Percentiles rank a stretch among this genome's conserved stretches.
Conservation (phyloP, 2,888 invertebrate species). For the Chalcis sispes region DNA sequence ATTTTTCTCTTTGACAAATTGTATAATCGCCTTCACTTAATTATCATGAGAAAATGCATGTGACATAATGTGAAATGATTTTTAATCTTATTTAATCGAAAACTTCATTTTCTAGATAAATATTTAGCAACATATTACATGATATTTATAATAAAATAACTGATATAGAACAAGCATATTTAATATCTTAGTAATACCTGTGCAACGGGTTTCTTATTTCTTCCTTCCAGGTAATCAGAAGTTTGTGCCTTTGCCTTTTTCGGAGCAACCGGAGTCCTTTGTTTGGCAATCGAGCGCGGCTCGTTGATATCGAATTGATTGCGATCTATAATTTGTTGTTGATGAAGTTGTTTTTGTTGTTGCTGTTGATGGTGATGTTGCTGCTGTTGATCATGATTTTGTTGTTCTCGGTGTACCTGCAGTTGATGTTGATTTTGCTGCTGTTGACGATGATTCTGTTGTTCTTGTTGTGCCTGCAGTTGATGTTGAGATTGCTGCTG, state of each 20-base stretch:
- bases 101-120: no score
- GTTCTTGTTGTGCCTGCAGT: no score
- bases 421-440: constrained; percentile 35
- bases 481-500: constrained; percentile 48
- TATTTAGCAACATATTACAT: no score
- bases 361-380: constrained; percentile 50
- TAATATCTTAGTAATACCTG: constrained; percentile 73
- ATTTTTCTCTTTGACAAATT: constrained; percentile 9
- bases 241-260: constrained; percentile 51
- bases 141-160: background rate
- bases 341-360: constrained; percentile 46
- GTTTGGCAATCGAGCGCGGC: constrained; percentile 55
- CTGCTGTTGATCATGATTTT: no score
- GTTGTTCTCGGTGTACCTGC: no score
- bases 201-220: constrained; percentile 82
- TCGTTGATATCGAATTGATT: constrained; percentile 56
- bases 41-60: background rate
- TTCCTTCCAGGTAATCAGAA: constrained; percentile 47
- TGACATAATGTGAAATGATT: constrained; percentile 11
- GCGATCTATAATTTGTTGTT: constrained; percentile 34
- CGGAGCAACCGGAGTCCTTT: constrained; percentile 54
- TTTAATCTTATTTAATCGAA: no score
- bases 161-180: background rate
- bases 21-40: constrained; percentile 13
- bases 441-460: constrained; percentile 48